Conservation (phyloP, 2,888 invertebrate species). For the Aphrophora alni region DNA sequence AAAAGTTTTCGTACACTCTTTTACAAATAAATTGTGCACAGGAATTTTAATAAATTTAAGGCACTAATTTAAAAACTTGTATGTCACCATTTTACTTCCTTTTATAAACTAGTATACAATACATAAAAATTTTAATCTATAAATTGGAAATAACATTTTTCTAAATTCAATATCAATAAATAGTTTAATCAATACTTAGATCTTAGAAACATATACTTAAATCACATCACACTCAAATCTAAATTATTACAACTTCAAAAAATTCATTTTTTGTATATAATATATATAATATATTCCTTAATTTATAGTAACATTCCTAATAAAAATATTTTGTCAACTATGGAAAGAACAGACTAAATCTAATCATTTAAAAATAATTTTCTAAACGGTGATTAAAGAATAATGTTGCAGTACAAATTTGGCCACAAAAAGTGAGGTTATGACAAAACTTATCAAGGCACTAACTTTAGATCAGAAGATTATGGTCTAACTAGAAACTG, state of each 20-base stretch:
- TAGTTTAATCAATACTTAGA: not conserved
- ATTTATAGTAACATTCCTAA: not conserved
- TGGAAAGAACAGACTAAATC: not conserved
- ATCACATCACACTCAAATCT: constrained; percentile 2
- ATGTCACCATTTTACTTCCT: not conserved
- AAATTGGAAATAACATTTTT: not conserved
- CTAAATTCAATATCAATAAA: not conserved
- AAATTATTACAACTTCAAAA: not conserved
- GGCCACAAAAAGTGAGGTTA: constrained; percentile 29
- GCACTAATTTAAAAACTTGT: constrained; percentile 1
- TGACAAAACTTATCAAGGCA: constrained; percentile 37
- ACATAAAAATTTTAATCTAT: constrained; percentile 2
- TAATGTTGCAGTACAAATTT: constrained; percentile 32
- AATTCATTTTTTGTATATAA: not conserved
- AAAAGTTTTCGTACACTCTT: not conserved
- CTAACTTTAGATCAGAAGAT: constrained; percentile 29
- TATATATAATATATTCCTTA: not conserved
- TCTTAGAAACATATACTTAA: not conserved
- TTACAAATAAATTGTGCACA: not conserved
- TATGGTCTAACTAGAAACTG: not conserved
- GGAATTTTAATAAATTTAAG: constrained; percentile 2
- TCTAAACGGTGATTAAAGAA: constrained; percentile 19
- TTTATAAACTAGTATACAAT: not conserved
- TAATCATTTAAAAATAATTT: not conserved
- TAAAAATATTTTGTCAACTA: not conserved